Percentiles rank a stretch among this genome's conserved stretches.
These are phyloP conservation scores for Calliphora vicina DNA, from an alignment of 1,140 invertebrate species.

Conservation along the genomic window DNA sequence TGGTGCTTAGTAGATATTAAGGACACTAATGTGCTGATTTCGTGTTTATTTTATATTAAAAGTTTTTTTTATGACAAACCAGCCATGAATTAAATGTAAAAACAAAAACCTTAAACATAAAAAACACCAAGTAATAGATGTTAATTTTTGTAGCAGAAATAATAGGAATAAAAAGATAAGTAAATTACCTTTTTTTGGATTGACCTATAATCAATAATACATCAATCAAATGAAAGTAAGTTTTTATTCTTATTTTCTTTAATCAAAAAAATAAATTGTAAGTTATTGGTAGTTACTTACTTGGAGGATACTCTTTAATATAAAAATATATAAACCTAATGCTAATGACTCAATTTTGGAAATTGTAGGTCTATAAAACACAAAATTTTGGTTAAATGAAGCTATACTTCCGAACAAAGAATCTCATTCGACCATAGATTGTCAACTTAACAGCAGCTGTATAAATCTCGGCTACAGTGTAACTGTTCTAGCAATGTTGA, in stretches of 20 bases:
- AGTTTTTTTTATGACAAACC: not conserved
- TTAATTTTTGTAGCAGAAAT: not conserved
- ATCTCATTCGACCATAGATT: too few species aligned
- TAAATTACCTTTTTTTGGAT: not conserved
- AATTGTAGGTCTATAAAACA: too few species aligned
- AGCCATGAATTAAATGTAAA: not conserved
- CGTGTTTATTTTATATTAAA: constrained; percentile 1
- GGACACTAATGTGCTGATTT: not conserved
- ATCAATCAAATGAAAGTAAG: not conserved
- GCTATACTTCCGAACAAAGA: too few species aligned
- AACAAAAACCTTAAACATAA: not conserved
- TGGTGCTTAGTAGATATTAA: not conserved
- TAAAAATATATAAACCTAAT: too few species aligned
- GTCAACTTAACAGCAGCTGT: too few species aligned
- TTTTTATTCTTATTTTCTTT: not conserved
- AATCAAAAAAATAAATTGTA: too few species aligned
- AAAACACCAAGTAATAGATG: not conserved
- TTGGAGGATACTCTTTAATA: too few species aligned
- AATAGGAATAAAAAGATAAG: not conserved
- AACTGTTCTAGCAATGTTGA: too few species aligned
- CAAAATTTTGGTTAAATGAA: too few species aligned
- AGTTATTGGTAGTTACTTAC: too few species aligned
- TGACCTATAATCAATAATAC: not conserved
- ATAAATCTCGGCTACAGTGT: too few species aligned
- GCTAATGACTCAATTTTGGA: too few species aligned